phyloP scores from a whole-genome alignment of 2,888 invertebrate species.

The Dynastes maya region DNA sequence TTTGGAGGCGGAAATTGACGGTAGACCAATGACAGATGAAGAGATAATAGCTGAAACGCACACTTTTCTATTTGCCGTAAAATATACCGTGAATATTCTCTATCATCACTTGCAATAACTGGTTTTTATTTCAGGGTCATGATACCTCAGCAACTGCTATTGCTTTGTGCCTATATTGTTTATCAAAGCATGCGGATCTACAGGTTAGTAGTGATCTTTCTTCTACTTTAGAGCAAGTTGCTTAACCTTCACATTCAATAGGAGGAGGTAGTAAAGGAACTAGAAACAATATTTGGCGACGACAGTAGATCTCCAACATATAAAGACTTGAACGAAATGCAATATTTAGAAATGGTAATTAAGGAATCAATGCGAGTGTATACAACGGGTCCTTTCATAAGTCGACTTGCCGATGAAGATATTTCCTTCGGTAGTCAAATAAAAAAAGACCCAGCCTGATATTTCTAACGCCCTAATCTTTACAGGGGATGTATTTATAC shows the following conservation, averaged over 20 bases:
- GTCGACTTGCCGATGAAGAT: constrained; percentile 68
- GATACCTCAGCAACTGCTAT: constrained; percentile 71
- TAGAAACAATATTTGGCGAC: constrained; percentile 63
- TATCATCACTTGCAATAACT: too few species aligned
- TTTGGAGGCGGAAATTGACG: constrained; percentile 65
- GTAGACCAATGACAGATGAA: constrained; percentile 71
- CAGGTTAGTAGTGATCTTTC: constrained; percentile 58
- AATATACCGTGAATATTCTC: too few species aligned
- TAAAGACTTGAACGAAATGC: constrained; percentile 71
- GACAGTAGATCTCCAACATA: constrained; percentile 56
- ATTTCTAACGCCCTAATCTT: too few species aligned
- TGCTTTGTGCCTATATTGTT: constrained; percentile 68
- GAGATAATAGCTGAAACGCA: constrained; percentile 81
- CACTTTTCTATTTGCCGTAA: constrained; percentile 82
- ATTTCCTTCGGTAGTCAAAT: constrained; percentile 59
- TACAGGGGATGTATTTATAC: constrained; percentile 14
- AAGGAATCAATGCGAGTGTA: constrained; percentile 72
- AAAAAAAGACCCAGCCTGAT: too few species aligned
- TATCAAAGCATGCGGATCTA: constrained; percentile 68
- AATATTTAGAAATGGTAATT: constrained; percentile 72
- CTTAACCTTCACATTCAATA: neutral
- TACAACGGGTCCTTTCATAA: constrained; percentile 72
- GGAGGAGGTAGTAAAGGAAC: constrained; percentile 66
- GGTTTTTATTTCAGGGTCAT: constrained; percentile 66
- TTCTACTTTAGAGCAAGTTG: too few species aligned